These are phyloP conservation scores for Distichodus sexfasciatus DNA, from an alignment of 2,797 vertebrate species.

Conservation along the genomic window DNA sequence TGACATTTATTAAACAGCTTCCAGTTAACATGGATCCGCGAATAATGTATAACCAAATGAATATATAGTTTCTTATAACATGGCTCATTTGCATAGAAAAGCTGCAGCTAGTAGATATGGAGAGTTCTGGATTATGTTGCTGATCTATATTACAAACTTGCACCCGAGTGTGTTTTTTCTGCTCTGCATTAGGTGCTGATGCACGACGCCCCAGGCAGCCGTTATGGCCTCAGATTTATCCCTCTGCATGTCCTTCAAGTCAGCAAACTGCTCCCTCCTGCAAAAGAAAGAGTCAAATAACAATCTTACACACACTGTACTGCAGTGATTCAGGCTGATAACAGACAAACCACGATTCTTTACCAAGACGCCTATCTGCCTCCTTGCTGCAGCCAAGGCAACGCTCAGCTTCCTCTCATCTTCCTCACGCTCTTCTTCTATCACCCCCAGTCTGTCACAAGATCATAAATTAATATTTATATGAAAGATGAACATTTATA, in stretches of 20 bases:
- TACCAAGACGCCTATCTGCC: constrained; percentile 74
- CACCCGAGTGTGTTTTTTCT: neutral
- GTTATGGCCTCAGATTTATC: constrained; percentile 48
- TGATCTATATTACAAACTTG: neutral
- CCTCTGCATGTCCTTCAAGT: constrained; percentile 62
- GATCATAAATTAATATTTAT: neutral
- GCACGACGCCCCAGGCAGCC: constrained; percentile 44
- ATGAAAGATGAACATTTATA: no score
- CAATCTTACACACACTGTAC: neutral
- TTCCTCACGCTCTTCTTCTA: constrained; percentile 79
- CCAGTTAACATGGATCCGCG: no score
- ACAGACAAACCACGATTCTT: constrained; percentile 38
- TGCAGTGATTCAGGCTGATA: neutral
- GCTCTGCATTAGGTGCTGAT: constrained; percentile 38
- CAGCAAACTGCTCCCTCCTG: constrained; percentile 79
- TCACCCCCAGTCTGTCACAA: constrained; percentile 70
- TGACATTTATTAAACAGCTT: no score
- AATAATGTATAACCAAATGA: no score
- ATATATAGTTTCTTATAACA: no score
- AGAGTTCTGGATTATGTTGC: neutral
- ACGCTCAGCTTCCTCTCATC: constrained; percentile 71
- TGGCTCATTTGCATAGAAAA: no score
- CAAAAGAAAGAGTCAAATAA: constrained; percentile 16
- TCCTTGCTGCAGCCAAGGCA: constrained; percentile 72
- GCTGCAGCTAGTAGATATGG: neutral